Conservation (phyloP, 2,797 vertebrate species). For the Syngnathus rostellatus region DNA sequence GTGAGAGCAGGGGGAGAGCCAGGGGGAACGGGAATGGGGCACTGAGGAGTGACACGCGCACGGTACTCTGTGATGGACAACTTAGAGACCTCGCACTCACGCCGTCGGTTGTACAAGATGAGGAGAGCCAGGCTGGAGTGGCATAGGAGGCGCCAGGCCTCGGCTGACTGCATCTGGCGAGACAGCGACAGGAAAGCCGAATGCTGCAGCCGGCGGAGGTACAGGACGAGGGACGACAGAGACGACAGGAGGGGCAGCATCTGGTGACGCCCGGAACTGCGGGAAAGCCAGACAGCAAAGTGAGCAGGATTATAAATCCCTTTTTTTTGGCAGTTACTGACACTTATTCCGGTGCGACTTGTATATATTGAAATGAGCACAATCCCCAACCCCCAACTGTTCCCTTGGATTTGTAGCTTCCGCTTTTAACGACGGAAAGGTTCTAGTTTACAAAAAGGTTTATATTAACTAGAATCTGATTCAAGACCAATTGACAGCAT, state of each 20-base stretch:
- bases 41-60: constrained; percentile 62
- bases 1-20: constrained; percentile 64
- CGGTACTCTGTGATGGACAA: constrained; percentile 67
- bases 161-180: constrained; percentile 68
- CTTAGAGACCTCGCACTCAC: constrained; percentile 77
- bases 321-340: no score
- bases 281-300: constrained; percentile 11
- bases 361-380: no score
- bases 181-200: constrained; percentile 71
- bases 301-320: neutral
- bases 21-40: constrained; percentile 50
- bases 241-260: constrained; percentile 73
- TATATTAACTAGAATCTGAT: no score
- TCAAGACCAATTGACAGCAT: neutral
- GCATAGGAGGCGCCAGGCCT: constrained; percentile 76
- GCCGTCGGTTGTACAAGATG: constrained; percentile 73
- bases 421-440: no score
- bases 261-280: constrained; percentile 65
- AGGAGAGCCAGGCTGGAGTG: constrained; percentile 74
- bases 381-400: no score
- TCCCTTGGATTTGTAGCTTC: no score
- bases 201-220: constrained; percentile 73
- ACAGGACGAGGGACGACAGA: constrained; percentile 69
- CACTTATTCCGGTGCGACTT: no score
- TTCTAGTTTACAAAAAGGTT: no score